These are phyloP conservation scores for Lontra canadensis DNA, from an alignment of 2,113 vertebrate genomes.

Conservation along the genomic window DNA sequence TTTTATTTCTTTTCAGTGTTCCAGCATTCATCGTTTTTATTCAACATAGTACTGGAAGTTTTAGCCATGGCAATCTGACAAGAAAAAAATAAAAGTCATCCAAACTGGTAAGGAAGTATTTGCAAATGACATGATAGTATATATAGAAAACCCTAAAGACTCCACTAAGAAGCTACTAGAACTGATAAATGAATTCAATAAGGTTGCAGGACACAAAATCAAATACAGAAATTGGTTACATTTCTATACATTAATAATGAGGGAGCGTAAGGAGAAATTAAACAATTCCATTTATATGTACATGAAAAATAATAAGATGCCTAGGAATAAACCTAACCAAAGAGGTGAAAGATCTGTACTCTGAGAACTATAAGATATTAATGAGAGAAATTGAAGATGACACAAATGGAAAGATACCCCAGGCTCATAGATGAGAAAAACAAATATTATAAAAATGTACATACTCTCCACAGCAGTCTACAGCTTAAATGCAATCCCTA, in stretches of 20 bases:
- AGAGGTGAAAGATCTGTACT: background rate
- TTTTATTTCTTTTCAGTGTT: too few species aligned
- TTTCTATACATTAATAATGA: background rate
- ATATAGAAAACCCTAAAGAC: background rate
- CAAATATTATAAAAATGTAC: background rate
- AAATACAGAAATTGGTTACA: background rate
- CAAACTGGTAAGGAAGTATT: background rate
- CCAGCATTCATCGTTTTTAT: background rate
- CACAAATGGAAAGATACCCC: background rate
- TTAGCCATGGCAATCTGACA: background rate
- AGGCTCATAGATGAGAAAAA: background rate
- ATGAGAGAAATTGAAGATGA: background rate
- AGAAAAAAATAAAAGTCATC: background rate
- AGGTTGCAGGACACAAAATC: background rate
- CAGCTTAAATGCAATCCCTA: background rate
- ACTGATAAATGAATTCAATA: background rate
- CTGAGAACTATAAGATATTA: background rate
- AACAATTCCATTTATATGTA: background rate
- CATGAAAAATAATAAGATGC: background rate
- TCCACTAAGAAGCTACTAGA: background rate
- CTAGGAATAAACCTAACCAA: background rate
- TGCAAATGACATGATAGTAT: background rate
- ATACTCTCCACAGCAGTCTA: background rate
- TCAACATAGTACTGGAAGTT: background rate
- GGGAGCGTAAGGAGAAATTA: background rate